Evolutionary conservation across 2,888 invertebrate genomes (phyloP).

Genomic region (Sesia apiformis): DNA sequence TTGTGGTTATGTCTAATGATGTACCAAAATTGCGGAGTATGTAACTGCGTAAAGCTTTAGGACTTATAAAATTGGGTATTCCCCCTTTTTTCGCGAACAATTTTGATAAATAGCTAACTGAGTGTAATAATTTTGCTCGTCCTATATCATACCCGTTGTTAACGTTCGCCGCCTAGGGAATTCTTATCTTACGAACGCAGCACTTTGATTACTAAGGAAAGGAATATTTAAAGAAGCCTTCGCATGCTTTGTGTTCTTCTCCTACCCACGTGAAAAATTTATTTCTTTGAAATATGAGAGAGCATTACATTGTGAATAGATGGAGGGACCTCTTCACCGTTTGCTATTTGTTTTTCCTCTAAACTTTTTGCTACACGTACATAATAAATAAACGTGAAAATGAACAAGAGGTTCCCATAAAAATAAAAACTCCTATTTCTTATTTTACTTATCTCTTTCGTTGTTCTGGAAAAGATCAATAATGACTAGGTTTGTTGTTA

Average conservation of each 20-base stretch:
- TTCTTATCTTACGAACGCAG: constrained; percentile 68
- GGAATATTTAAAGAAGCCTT: constrained; percentile 67
- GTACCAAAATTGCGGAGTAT: neutral
- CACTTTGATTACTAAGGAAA: constrained; percentile 66
- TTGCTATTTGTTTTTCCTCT: no score
- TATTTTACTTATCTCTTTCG: no score
- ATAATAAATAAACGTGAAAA: no score
- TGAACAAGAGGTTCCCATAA: no score
- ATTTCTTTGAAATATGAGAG: constrained; percentile 22
- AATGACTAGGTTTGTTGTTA: no score
- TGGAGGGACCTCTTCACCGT: neutral
- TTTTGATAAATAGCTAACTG: constrained; percentile 59
- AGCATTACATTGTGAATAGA: constrained; percentile 20
- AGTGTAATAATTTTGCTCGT: constrained; percentile 60
- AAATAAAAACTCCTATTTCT: no score
- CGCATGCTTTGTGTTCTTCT: constrained; percentile 50
- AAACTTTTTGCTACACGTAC: no score
- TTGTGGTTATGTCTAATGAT: no score
- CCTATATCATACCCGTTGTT: constrained; percentile 34
- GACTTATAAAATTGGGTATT: constrained; percentile 34
- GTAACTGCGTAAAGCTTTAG: constrained; percentile 6
- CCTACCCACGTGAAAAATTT: constrained; percentile 55
- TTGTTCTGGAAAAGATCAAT: no score
- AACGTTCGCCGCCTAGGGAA: constrained; percentile 49
- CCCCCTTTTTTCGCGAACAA: constrained; percentile 31